Base-by-base conservation (phyloP, 2,888 invertebrate species). In the Stomorhina lunata region DNA sequence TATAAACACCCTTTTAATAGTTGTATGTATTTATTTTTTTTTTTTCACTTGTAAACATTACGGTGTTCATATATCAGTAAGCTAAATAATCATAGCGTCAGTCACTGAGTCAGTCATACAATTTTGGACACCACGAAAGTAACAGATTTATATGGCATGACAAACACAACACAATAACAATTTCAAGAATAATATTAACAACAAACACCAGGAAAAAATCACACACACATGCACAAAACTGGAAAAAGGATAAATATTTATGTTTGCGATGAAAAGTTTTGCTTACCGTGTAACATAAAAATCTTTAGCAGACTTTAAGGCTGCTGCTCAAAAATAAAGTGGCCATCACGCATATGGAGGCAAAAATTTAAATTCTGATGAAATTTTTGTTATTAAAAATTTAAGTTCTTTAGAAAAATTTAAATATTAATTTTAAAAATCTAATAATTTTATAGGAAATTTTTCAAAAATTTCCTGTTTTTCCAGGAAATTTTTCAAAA, bases 71-170 rank as follows among this genome's bases (percentile, higher is more conserved):
- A 68, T 34, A 25, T 53, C 34, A 48, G 6, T 20, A 57, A 71
- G 72, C 22, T 29, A 32, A 37, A 53, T 32, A 65, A 61, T 69
- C 53, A 59, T 43, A 50, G 1, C 1, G 65, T 29, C 65, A 27
- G 17, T 37, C 59, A 72, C n/a, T n/a, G n/a, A n/a, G 48, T 65
- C 50, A 17, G 57, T 66, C n/a, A n/a, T n/a, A n/a, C n/a, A n/a
- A n/a, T n/a, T n/a, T 57, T 57, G 20, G 17, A 57, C 40, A 27
- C 17, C 9, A n/a, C 20, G n/a, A 29, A 40, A 48, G 10, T 34
- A 37, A 43, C 40, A 59, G 48, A 59, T 50, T 59, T 48, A 20
- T 34, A 48, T 65, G 12, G 2, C 25, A 66, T 66, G 66, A 20
- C 55, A 63, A 17, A 17, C n/a, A n/a, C n/a, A 61, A 27, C 63